Percentiles rank a stretch among this genome's conserved stretches.
Conservation (phyloP, 2,113 vertebrate genomes). For the Lasiurus cinereus region DNA sequence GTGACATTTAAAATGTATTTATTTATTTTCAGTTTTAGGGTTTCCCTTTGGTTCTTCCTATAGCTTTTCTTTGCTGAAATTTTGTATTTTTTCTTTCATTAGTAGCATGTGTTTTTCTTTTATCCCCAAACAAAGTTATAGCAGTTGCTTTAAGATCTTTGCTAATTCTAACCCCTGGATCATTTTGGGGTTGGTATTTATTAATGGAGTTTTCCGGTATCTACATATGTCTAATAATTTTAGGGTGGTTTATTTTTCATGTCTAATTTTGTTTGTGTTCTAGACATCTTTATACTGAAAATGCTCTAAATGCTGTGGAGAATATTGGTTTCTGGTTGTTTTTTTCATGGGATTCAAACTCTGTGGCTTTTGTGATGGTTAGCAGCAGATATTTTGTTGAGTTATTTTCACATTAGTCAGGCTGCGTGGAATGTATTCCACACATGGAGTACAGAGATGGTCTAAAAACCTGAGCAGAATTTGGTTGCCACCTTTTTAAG, state of each 20-base stretch:
- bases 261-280: not conserved
- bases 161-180: not conserved
- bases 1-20: not conserved
- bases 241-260: not conserved
- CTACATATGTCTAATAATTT: not conserved
- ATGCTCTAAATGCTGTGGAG: slow-evolving; percentile 18
- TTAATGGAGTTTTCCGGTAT: slow-evolving; percentile 24
- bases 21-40: not conserved
- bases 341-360: slow-evolving; percentile 40
- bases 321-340: not conserved
- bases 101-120: slow-evolving; percentile 16
- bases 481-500: not conserved
- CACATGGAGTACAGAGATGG: not conserved
- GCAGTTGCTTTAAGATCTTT: not conserved
- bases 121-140: not conserved
- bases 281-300: not conserved
- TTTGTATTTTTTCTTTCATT: slow-evolving; percentile 23
- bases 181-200: not conserved
- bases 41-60: not conserved
- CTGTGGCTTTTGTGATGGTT: not conserved
- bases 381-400: slow-evolving; percentile 6
- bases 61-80: not conserved
- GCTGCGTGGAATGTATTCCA: not conserved
- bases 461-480: slow-evolving; percentile 2
- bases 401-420: slow-evolving; percentile 26